Base-by-base conservation (phyloP, 2,797 vertebrate species). In the Danio albolineatus region DNA sequence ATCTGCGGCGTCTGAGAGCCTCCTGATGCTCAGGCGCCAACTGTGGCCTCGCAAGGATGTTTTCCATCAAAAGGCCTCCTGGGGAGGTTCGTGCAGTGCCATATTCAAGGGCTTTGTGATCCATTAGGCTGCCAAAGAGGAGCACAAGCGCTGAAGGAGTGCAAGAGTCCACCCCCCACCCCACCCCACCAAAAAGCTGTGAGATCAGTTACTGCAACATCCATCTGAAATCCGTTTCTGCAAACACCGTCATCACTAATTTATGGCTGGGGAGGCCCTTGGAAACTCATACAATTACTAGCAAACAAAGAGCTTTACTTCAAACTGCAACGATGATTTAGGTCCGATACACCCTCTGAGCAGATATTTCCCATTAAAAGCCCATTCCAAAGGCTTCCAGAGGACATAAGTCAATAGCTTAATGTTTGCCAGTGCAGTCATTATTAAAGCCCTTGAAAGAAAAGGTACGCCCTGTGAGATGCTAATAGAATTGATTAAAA, bases 211-310 rank as follows among this genome's bases (percentile, higher is more conserved):
- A 80, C 82, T 73, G 66, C 71, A 82, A 65, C 78, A 74, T 78
- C 66, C 77, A 85, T 79, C 69, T 71, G 80, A 66, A 75, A 85
- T 78, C 70, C 70, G 51, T 81, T 76, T 80, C 78, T 73, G 73
- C 76, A 85, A 86, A 86, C 80, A 83, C 65, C 59, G 59, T 60
- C 57, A 79, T 86, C 81, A 82, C 76, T 83, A 79, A 87, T 87
- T 75, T 84, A 88, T 84, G 74, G 73, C 64, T 13, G 16, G 76
- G 70, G 82, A 83, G 79, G 59, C 57, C 65, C 61, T 60, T 56
- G 21, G 71, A 75, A 75, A 78, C 76, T 73, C 76, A 81, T 66
- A 81, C 80, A 82, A 76, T 82, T 56, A 74, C 73, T 67, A 82
- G 53, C 48, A 51, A 82, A 75, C 79, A 83, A 70, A 82, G 80